Conservation (phyloP, 2,888 invertebrate species). For the Lasius fuliginosus region DNA sequence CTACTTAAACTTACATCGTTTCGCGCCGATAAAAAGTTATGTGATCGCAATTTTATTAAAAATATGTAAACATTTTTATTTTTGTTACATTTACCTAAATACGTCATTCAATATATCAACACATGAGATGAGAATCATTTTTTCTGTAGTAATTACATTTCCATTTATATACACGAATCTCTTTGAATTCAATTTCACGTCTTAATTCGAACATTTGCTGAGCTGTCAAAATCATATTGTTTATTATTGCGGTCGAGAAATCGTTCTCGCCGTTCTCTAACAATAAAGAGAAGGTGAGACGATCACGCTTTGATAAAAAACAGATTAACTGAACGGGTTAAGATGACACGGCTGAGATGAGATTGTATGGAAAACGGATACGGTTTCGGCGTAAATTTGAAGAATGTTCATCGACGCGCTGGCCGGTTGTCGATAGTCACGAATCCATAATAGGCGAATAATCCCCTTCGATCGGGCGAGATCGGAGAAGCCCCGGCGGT, state of each 20-base stretch:
- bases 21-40: neutral
- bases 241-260: neutral
- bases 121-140: neutral
- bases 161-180: neutral
- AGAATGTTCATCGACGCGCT: slow-evolving; percentile 18
- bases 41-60: neutral
- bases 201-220: neutral
- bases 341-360: neutral
- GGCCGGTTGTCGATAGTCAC: slow-evolving; percentile 34
- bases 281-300: neutral
- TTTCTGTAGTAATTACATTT: neutral
- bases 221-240: neutral
- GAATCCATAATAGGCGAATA: slow-evolving; percentile 64
- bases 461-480: slow-evolving; percentile 71
- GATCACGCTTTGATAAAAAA: neutral
- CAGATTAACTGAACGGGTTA: neutral
- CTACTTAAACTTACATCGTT: neutral
- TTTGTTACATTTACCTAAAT: neutral
- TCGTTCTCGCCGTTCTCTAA: neutral
- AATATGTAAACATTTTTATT: neutral
- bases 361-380: neutral
- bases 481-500: slow-evolving; percentile 73
- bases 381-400: slow-evolving; percentile 33
- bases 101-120: neutral
- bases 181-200: neutral